Conservation (phyloP, 2,888 invertebrate species). For the Oligia strigilis region DNA sequence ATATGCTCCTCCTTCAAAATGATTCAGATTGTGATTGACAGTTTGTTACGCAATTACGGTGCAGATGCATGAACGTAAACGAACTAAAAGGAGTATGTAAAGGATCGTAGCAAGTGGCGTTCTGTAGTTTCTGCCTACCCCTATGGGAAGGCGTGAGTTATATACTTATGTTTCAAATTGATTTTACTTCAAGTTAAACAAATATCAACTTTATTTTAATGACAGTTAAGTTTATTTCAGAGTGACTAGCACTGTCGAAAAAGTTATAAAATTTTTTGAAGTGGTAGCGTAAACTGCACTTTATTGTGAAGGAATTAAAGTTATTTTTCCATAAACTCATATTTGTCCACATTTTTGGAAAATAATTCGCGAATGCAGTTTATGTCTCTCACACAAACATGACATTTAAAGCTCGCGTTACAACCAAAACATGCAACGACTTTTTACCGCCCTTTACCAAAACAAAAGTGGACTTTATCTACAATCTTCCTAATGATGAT, state of each 20-base stretch:
- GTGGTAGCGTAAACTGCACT: too few species aligned
- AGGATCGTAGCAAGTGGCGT: not conserved
- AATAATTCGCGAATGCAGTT: too few species aligned
- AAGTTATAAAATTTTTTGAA: too few species aligned
- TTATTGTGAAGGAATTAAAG: too few species aligned
- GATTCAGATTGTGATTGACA: not conserved
- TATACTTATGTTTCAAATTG: not conserved
- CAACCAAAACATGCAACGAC: constrained; percentile 20
- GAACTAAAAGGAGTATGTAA: not conserved
- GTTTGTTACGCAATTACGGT: not conserved
- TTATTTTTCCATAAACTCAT: too few species aligned
- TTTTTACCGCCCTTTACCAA: constrained; percentile 27
- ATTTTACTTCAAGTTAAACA: too few species aligned
- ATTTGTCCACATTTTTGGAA: too few species aligned
- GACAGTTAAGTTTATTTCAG: too few species aligned
- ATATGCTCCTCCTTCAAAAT: not conserved
- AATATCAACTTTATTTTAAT: too few species aligned
- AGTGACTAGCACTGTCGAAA: too few species aligned
- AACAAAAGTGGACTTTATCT: constrained; percentile 49
- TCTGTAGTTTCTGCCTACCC: not conserved
- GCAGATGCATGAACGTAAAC: not conserved
- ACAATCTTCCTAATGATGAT: constrained; percentile 57
- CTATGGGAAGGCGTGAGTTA: not conserved
- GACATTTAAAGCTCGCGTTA: constrained; percentile 8
- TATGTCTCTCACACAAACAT: not conserved